Base-by-base conservation (phyloP, 2,888 invertebrate species). In the Acrocyrtus sp. region DNA sequence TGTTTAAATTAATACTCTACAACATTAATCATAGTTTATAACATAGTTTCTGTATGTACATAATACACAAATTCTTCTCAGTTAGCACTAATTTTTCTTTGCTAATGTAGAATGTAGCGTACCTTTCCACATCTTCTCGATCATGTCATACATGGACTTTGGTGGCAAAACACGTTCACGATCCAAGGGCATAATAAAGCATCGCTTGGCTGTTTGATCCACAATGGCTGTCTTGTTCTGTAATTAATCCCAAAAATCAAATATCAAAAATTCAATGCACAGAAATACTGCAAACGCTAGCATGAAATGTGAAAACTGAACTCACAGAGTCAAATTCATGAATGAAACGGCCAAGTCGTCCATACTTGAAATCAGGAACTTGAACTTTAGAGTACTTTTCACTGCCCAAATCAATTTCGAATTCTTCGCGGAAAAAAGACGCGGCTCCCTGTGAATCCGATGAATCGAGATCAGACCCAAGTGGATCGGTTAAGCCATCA, bases 141-240 rank as follows among this genome's bases (percentile, higher is more conserved):
- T 87, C 17, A 92, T 88, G 86, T 95, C 96, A 80, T 88, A 88
- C 83, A 93, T 88, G 82, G 91, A 91, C 79, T 88, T 89, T 3
- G 97, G 97, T 45, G 92, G 90, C 82, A 93, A 85, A 75, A 95
- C 92, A 67, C 89, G 86, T 34, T 88, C 87, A 29, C 92, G 89
- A 85, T 96, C 92, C 83, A 97, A 86, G 0, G 93, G 92, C 93
- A 96, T 94, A 19, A 95, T 89, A 86, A 96, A 98, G 86, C 98
- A 98, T 27, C 93, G 90, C 61, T 86, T 86, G 41, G 88, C 88
- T 70, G 89, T 89, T 17, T 88, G 85, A 85, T 95, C 95, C 72
- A 94, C 89, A 75, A 95, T 95, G 22, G 90, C 93, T 84, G 90
- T 90, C 82, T 88, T 86, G 82, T 90, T 90, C 90, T 90, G 78